Base-by-base conservation (phyloP, 30 jellyfish, hydroid and myxozoan species). In the Pelagia noctiluca region DNA sequence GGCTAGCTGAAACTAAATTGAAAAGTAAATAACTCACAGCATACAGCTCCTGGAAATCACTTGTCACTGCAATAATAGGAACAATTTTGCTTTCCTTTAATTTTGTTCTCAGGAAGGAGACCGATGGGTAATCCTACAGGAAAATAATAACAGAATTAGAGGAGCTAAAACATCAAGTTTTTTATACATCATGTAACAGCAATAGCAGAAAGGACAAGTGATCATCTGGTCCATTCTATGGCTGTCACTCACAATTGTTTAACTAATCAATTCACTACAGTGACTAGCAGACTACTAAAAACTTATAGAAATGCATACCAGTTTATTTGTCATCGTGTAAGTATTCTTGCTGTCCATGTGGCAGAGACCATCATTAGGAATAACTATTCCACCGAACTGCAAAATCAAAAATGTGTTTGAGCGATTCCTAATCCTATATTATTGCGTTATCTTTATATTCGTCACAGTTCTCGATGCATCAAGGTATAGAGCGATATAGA, bases 81-180 rank as follows among this genome's bases (percentile, higher is more conserved):
- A 88, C 98, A 35, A 93, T 82, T 52, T 85, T 78, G 48, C 79
- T 81, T 64, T 93, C 98, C 78, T 67, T 87, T 72, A 93, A 37
- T 68, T 75, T 88, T 13, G 84, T 57, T 36, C 87, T 71, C 86
- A 93, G 63, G 19, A 61, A 76, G 5, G 91, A 87, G 36, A 93
- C 92, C 0, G 98, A 93, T 13, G 98, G 98, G 61, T 93, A 93
- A 75, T 93, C 98, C 98, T 93, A 50, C 32, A 62, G 67, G 19
- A 33, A 77, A 49, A 2, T 19, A 47, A 64, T 26, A 28, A 3
- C 53, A 18, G 32, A 26, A 10, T 16, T 13, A 32, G 11, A 34
- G 23, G 13, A 46, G 21, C 4, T 42, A 31, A 70, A 35, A 25
- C 4, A 66, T 8, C 10, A 13, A 66, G 19, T 30, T 34, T 5